Conservation (phyloP, 2,888 invertebrate species). For the Drosophila infuscata region DNA sequence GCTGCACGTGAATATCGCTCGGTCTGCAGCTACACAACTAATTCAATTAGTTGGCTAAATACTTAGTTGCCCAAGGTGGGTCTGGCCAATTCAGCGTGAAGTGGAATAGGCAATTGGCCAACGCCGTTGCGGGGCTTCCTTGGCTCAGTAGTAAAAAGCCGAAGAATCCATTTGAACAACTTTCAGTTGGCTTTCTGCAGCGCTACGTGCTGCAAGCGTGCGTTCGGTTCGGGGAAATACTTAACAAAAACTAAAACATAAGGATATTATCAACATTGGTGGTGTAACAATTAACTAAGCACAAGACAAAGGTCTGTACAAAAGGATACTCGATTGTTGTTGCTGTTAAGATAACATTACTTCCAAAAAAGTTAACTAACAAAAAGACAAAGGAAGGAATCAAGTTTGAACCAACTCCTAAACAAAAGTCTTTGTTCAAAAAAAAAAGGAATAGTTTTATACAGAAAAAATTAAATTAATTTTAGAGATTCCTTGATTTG, state of each 20-base stretch:
- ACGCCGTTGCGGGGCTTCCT: conserved; percentile 64
- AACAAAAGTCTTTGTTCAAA: background rate
- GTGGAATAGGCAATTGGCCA: conserved; percentile 36
- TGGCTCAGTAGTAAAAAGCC: conserved; percentile 56
- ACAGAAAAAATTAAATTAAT: background rate
- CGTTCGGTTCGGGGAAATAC: conserved; percentile 58
- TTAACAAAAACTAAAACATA: conserved; percentile 3
- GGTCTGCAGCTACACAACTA: conserved; percentile 38
- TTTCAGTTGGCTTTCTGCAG: conserved; percentile 81
- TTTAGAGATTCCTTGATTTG: background rate
- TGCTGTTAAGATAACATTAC: conserved; percentile 5
- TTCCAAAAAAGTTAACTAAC: background rate
- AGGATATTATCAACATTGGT: conserved; percentile 40
- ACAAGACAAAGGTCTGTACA: conserved; percentile 46
- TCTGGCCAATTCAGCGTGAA: conserved; percentile 33
- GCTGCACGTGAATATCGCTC: conserved; percentile 66
- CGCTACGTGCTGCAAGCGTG: conserved; percentile 75
- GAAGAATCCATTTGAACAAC: conserved; percentile 59
- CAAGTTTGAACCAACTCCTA: background rate
- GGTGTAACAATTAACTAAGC: conserved; percentile 4
- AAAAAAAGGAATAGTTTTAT: background rate
- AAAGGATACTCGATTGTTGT: conserved; percentile 29
- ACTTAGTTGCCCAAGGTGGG: conserved; percentile 65
- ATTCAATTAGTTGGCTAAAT: conserved; percentile 73
- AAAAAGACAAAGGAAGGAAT: background rate